Percentiles rank a stretch among this genome's conserved stretches.
phyloP scores from a whole-genome alignment of 1,140 invertebrate genomes.

The Pseudomyrmex sp. region DNA sequence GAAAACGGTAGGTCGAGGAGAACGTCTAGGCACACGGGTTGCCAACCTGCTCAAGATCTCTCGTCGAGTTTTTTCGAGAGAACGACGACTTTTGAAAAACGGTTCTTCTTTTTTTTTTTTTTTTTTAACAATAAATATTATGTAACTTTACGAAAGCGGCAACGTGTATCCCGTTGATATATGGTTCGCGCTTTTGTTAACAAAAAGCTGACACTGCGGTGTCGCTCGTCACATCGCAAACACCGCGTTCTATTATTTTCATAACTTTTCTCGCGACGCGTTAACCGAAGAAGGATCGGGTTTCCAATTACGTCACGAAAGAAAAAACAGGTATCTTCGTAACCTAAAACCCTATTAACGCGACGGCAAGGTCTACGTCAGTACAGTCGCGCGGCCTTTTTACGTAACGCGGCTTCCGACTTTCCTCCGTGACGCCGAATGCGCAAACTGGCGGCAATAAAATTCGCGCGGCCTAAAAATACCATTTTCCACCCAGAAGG shows the following conservation, averaged over 20 bases:
- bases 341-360: neutral
- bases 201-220: neutral
- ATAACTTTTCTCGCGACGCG: neutral
- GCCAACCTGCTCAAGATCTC: slow-evolving; percentile 27
- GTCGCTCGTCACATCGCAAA: neutral
- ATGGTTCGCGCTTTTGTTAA: neutral
- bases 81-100: slow-evolving; percentile 10
- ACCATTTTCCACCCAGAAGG: neutral
- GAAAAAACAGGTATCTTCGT: neutral
- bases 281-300: too few species aligned
- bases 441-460: neutral
- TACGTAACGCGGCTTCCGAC: neutral
- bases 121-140: neutral
- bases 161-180: neutral
- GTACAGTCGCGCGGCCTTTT: neutral
- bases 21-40: neutral
- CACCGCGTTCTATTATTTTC: neutral
- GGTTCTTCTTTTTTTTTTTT: neutral
- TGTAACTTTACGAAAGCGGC: neutral
- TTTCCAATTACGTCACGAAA: neutral
- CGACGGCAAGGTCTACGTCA: neutral
- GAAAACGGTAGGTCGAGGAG: slow-evolving; percentile 11
- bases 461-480: slow-evolving; percentile 41
- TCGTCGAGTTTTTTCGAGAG: neutral
- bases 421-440: too few species aligned